A percentile compares a stretch with the other conserved stretches of the same genome.
Conservation (phyloP, 2,113 vertebrate species). For the Uria lomvia region DNA sequence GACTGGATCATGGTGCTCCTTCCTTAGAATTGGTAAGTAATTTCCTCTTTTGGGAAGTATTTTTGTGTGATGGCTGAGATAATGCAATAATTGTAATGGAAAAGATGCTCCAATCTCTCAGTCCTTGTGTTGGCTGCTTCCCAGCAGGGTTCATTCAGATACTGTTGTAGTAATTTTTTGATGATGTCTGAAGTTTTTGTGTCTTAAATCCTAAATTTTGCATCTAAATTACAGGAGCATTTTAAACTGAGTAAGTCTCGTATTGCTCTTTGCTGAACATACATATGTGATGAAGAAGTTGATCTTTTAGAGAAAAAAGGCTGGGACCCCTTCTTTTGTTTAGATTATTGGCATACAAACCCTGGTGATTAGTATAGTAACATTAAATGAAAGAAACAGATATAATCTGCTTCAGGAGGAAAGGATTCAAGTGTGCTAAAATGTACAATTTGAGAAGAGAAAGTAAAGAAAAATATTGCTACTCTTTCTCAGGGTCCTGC, state of each 20-base stretch:
- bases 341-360: not conserved
- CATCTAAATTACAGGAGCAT: not conserved
- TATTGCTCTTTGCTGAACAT: not conserved
- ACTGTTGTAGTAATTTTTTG: not conserved
- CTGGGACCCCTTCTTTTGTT: not conserved
- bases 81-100: not conserved
- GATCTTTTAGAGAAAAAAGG: not conserved
- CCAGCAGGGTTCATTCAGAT: not conserved
- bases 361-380: not conserved
- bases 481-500: not conserved
- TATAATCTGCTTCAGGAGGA: not conserved
- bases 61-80: not conserved
- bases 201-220: not conserved
- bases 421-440: not conserved
- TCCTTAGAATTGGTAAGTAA: not conserved
- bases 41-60: not conserved
- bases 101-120: not conserved
- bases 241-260: not conserved
- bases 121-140: not conserved
- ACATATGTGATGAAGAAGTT: not conserved
- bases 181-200: not conserved
- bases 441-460: not conserved
- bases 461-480: not conserved
- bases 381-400: not conserved
- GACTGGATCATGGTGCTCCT: not conserved